A percentile compares a stretch with the other conserved stretches of the same genome.
Evolutionary conservation across 2,888 invertebrate species (phyloP).

Genomic region (Junonia oenone): DNA sequence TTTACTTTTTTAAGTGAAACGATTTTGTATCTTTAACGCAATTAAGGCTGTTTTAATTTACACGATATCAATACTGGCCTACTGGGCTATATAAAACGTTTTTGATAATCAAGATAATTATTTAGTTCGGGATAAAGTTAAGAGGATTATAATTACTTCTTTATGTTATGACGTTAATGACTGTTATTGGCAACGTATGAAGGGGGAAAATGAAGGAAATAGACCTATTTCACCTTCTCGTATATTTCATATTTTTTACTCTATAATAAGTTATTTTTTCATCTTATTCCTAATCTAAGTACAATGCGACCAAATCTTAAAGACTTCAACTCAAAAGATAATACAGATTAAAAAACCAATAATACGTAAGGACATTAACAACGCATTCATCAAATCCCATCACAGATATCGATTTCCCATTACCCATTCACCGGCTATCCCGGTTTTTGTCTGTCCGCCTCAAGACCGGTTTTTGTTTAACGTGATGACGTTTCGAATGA

Average conservation of each 20-base stretch:
- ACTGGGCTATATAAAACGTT: neutral
- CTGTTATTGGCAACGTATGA: too few species aligned
- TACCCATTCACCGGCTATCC: constrained; percentile 50
- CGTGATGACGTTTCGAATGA: constrained; percentile 24
- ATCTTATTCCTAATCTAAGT: too few species aligned
- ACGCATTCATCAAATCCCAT: constrained; percentile 28
- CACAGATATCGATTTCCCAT: constrained; percentile 59
- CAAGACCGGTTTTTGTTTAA: constrained; percentile 24
- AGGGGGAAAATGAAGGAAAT: too few species aligned
- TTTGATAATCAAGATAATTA: neutral
- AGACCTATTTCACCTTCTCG: too few species aligned
- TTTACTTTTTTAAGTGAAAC: neutral
- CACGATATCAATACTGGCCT: neutral
- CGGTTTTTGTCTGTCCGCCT: constrained; percentile 27
- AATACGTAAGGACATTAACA: constrained; percentile 12
- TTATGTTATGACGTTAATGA: too few species aligned
- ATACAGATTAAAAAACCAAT: neutral
- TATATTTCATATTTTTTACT: too few species aligned
- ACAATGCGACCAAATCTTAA: too few species aligned
- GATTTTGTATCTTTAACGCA: neutral
- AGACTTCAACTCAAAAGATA: neutral
- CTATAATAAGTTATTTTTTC: too few species aligned
- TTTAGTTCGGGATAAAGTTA: too few species aligned
- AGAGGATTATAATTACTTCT: too few species aligned
- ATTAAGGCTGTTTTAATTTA: neutral